Evolutionary conservation across 2,888 invertebrate species (phyloP), one percentile per base, ranked within the genome.

Genomic region (Zygogramma bicolorata): DNA sequence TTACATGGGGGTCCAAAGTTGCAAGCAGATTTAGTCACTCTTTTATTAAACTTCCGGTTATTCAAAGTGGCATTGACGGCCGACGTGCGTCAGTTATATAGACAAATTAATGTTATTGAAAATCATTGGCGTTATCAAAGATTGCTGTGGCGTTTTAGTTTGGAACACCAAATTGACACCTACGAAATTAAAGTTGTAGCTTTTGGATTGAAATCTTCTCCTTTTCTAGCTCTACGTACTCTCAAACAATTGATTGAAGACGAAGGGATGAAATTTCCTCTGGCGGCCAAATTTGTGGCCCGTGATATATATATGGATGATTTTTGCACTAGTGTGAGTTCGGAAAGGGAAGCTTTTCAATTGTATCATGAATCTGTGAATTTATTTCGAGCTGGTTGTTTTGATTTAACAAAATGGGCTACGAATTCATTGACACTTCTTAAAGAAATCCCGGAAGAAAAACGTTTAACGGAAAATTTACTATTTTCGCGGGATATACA

Each of bases 121-220:
- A 53, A 38, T 49, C 57, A 60, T 40, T 60, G 42, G 8, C 7
- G 27, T 15, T 68, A 60, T 68, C 22, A 68, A 34, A 29, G 68
- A 8, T 27, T 68, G 29, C 40, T 68, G 40, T 68, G 59, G 59
- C 59, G 60, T 5, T 68, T 68, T 60, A 1, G 38, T 22, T 10
- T 18, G 2, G 22, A 40, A n/a, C 38, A 38, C 0, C 34, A 31
- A 27, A 68, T 68, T 31, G 27, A 60, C 20, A 42, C 42, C 8
- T 60, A 68, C 29, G 60, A 68, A 29, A 42, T 68, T 6, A 34
- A 10, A 13, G 46, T 42, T n/a, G 68, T 68, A 3, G 68, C 68
- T 10, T 68, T 68, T 27, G 68, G 60, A 10, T n/a, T 68, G 13
- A 68, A 68, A 22, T 62, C 59, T 2, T 68, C 59, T 13, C 68